These are phyloP conservation scores for Phrixothrix hirtus DNA, from an alignment of 2,888 invertebrate species.

Conservation along the genomic window DNA sequence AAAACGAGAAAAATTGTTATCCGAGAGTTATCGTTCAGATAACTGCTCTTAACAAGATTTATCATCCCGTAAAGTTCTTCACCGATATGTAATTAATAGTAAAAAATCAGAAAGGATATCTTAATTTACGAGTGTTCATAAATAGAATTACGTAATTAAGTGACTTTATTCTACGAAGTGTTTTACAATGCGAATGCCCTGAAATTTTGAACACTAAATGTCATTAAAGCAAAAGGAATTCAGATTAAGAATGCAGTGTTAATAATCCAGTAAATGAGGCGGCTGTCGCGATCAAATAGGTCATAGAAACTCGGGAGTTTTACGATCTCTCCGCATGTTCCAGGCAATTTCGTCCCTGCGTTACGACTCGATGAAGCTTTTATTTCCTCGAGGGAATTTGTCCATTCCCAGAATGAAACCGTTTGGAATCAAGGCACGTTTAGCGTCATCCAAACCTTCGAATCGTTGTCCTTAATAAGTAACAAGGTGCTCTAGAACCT, in stretches of 20 bases:
- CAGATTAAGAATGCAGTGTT: conserved; percentile 37
- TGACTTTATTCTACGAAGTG: no score
- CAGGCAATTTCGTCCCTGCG: conserved; percentile 51
- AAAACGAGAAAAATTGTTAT: no score
- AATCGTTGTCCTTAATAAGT: conserved; percentile 30
- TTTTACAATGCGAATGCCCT: conserved; percentile 10
- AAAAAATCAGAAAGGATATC: no score
- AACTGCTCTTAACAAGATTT: no score
- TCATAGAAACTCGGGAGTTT: conserved; percentile 47
- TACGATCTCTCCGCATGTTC: conserved; percentile 50
- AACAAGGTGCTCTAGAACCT: conserved; percentile 24
- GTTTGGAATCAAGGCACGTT: conserved; percentile 52
- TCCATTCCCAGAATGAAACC: conserved; percentile 46
- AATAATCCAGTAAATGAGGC: conserved; percentile 54
- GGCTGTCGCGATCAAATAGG: conserved; percentile 46
- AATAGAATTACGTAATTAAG: no score
- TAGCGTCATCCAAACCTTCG: conserved; percentile 47
- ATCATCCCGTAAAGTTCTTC: no score
- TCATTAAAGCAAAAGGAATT: conserved; percentile 29
- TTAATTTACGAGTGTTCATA: no score
- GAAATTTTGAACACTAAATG: conserved; percentile 26
- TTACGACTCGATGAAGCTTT: conserved; percentile 55
- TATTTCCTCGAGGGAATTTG: conserved; percentile 55
- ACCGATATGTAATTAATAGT: no score
- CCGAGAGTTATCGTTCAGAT: no score